Evolutionary conservation across 2,113 vertebrate species (phyloP).

Genomic region (Silurus meridionalis): DNA sequence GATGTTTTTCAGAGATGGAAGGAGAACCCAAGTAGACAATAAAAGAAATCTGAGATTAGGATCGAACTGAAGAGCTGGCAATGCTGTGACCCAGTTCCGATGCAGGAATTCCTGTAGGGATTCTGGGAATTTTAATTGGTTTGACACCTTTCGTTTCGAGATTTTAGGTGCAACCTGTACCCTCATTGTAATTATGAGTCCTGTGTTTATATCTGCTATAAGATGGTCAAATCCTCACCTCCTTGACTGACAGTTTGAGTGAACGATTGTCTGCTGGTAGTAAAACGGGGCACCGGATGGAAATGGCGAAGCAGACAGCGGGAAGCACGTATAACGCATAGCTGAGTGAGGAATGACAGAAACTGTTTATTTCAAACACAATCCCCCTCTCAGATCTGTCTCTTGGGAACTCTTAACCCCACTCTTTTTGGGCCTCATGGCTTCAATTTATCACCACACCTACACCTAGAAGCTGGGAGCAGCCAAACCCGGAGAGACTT

Average conservation of each 20-base stretch:
- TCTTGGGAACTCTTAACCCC: conserved; percentile 31
- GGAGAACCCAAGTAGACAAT: background rate
- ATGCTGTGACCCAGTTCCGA: background rate
- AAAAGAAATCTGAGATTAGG: background rate
- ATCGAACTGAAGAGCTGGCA: background rate
- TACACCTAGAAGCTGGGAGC: background rate
- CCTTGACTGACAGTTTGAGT: conserved; percentile 27
- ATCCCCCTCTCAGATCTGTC: conserved; percentile 42
- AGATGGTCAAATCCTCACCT: conserved; percentile 41
- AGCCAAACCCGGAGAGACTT: background rate
- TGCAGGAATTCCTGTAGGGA: background rate
- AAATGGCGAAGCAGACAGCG: background rate
- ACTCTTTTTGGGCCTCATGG: conserved; percentile 29
- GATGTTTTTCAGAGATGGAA: background rate
- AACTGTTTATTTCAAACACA: conserved; percentile 51
- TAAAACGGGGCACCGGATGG: background rate
- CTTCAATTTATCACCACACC: conserved; percentile 48
- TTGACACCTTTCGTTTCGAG: background rate
- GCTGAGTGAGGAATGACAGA: conserved; percentile 50
- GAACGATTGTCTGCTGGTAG: conserved; percentile 24
- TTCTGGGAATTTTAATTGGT: background rate
- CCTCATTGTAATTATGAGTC: background rate
- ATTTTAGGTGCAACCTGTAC: background rate
- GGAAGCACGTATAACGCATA: conserved; percentile 1
- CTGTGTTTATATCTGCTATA: background rate